These are phyloP conservation scores for Phengaris arion DNA, from an alignment of 2,888 invertebrate genomes.

Conservation along the genomic window DNA sequence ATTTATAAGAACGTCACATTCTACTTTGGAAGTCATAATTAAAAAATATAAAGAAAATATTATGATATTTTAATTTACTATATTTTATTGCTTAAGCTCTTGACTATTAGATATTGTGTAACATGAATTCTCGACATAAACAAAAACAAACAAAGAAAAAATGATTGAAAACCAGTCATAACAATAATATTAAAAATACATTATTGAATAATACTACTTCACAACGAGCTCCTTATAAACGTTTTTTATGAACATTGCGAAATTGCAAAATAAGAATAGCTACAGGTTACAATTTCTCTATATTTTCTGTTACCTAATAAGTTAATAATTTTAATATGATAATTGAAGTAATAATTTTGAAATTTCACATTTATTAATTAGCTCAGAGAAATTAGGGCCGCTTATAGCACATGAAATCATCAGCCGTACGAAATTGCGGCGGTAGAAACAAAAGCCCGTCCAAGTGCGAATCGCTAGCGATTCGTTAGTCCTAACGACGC, in stretches of 20 bases:
- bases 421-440: background rate
- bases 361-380: background rate
- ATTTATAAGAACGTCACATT: background rate
- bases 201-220: background rate
- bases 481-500: background rate
- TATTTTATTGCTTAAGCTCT: background rate
- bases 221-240: no score
- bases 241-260: no score
- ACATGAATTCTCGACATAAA: background rate
- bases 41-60: background rate
- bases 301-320: no score
- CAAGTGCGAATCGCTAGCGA: conserved; percentile 15
- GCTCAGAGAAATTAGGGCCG: background rate
- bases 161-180: background rate
- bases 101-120: background rate
- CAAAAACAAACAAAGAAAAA: background rate
- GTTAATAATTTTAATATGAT: no score
- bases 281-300: no score
- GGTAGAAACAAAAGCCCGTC: conserved; percentile 20
- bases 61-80: background rate
- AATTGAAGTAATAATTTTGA: no score
- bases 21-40: background rate
- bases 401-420: conserved; percentile 7
- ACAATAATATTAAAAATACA: background rate
- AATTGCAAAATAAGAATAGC: no score